Percentiles rank a stretch among this genome's conserved stretches.
Evolutionary conservation across 2,888 invertebrate species (phyloP).

Genomic region (Drosophila mercatorum): DNA sequence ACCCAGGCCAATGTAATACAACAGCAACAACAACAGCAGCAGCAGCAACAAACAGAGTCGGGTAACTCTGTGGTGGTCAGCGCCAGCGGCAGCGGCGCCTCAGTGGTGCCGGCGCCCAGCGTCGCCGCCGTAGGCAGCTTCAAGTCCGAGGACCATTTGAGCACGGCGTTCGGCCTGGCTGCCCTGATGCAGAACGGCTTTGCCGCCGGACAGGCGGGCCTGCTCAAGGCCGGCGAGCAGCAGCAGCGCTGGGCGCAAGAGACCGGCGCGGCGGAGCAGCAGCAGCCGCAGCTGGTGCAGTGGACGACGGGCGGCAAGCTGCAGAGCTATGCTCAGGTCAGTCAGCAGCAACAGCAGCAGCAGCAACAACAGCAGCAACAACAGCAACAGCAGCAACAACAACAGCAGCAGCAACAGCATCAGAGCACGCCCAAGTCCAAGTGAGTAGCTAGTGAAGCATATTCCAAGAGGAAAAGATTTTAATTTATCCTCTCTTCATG

Average conservation of each 20-base stretch:
- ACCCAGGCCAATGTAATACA: conserved; percentile 74
- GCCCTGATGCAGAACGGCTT: conserved; percentile 88
- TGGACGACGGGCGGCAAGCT: conserved; percentile 90
- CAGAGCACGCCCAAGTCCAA: conserved; percentile 81
- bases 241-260: conserved; percentile 76
- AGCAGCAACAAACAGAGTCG: conserved; percentile 57
- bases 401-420: conserved; percentile 55
- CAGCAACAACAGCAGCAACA: conserved; percentile 76
- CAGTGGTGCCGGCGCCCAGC: conserved; percentile 71
- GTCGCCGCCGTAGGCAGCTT: conserved; percentile 83
- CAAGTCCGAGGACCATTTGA: conserved; percentile 90
- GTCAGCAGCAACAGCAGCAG: conserved; percentile 75
- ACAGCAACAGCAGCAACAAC: conserved; percentile 56
- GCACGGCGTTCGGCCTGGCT: conserved; percentile 90
- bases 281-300: conserved; percentile 81
- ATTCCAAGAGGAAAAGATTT: background rate
- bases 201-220: conserved; percentile 84
- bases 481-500: no score
- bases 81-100: conserved; percentile 68
- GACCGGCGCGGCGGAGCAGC: conserved; percentile 60
- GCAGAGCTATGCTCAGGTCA: conserved; percentile 87
- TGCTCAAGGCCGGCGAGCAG: conserved; percentile 73
- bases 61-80: conserved; percentile 78
- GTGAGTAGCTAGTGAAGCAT: conserved; percentile 54
- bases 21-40: conserved; percentile 68